Conservation (phyloP, 2,113 vertebrate genomes). For the Odobenus rosmarus region DNA sequence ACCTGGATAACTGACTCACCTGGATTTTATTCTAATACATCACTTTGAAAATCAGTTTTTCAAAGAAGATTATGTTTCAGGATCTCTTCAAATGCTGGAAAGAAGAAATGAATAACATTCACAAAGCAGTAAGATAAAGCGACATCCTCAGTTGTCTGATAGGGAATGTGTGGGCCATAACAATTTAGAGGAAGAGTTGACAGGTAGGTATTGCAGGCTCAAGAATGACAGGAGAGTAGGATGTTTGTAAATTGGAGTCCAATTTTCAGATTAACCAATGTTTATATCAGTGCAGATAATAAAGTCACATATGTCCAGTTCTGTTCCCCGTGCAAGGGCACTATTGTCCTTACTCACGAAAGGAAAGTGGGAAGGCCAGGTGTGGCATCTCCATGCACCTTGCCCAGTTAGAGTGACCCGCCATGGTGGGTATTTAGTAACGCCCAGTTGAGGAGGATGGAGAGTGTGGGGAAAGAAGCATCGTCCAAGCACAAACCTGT, state of each 20-base stretch:
- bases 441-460: background rate
- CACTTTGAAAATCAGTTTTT: constrained; percentile 35
- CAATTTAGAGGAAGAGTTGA: background rate
- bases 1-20: background rate
- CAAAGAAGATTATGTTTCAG: constrained; percentile 3
- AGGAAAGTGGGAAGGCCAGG: background rate
- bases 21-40: constrained; percentile 28
- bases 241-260: background rate
- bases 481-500: background rate
- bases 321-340: background rate
- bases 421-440: background rate
- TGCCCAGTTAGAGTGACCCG: background rate
- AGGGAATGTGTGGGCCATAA: background rate
- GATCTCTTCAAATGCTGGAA: constrained; percentile 10
- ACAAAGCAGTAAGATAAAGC: background rate
- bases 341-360: background rate
- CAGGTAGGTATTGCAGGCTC: background rate
- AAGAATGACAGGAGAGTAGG: background rate
- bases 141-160: background rate
- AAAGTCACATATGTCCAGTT: background rate
- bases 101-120: constrained; percentile 43
- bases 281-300: background rate
- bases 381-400: background rate
- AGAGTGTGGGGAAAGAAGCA: background rate
- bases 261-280: background rate